A percentile compares a stretch with the other conserved stretches of the same genome.
These are phyloP conservation scores for Cavia aperea DNA, from an alignment of 2,113 vertebrate genomes.

Conservation along the genomic window DNA sequence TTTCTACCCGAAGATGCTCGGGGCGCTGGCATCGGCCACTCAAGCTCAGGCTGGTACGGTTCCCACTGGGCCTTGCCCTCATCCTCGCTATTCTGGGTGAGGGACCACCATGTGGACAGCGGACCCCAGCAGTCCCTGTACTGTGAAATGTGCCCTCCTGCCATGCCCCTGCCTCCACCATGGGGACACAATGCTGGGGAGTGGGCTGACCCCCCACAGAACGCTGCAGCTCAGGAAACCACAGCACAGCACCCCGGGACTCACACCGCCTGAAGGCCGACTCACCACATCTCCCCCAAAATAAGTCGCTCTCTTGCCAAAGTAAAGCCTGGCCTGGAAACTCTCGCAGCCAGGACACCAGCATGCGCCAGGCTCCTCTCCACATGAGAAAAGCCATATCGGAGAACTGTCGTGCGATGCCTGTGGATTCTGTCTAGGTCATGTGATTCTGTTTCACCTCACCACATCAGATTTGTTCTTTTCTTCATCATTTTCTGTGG, in stretches of 20 bases:
- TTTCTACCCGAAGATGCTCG: background rate
- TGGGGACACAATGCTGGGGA: slow-evolving; percentile 21
- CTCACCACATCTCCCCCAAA: slow-evolving; percentile 20
- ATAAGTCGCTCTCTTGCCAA: slow-evolving; percentile 24
- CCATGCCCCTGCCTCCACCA: slow-evolving; percentile 47
- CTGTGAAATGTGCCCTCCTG: slow-evolving; percentile 71
- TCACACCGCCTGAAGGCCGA: slow-evolving; percentile 8
- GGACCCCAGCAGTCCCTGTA: slow-evolving; percentile 47
- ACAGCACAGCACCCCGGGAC: fast-evolving
- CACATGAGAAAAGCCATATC: slow-evolving; percentile 61
- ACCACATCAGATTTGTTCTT: slow-evolving; percentile 57
- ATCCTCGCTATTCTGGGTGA: fast-evolving
- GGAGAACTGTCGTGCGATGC: background rate
- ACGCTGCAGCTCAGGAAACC: background rate
- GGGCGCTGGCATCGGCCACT: fast-evolving
- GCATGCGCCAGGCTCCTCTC: background rate
- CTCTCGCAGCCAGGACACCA: slow-evolving; percentile 4
- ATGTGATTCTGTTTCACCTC: slow-evolving; percentile 76
- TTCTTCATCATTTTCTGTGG: slow-evolving; percentile 54
- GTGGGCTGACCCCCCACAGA: background rate
- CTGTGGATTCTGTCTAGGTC: slow-evolving; percentile 72
- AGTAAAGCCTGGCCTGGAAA: slow-evolving; percentile 42
- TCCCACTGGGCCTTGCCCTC: background rate
- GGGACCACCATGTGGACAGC: background rate
- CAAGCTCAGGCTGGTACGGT: slow-evolving; percentile 15